phyloP scores from a whole-genome alignment of 2,888 invertebrate species.

The Petrolisthes manimaculis region DNA sequence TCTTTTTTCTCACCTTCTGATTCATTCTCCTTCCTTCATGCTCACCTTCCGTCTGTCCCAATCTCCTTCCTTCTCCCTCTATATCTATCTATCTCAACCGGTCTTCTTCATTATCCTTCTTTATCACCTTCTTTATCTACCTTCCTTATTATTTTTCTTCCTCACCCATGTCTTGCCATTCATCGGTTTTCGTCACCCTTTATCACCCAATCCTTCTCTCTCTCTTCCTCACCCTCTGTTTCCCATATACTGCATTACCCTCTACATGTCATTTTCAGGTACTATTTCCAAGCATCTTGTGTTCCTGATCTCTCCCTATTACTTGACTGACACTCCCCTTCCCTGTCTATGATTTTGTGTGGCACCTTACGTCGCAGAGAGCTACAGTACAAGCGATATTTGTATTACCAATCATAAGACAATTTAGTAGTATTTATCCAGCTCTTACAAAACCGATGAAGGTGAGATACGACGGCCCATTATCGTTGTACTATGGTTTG shows the following conservation, averaged over 20 bases:
- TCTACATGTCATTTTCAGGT: too few relatives aligned
- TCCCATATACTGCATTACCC: not conserved
- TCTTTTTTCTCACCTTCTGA: not conserved
- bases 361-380: too few relatives aligned
- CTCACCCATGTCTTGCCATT: not conserved
- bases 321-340: too few relatives aligned
- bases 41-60: not conserved
- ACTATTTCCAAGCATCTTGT: too few relatives aligned
- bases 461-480: too few relatives aligned
- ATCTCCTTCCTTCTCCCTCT: not conserved
- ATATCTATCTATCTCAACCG: not conserved
- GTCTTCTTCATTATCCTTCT: not conserved
- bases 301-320: too few relatives aligned
- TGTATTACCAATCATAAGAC: too few relatives aligned
- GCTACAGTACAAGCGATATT: too few relatives aligned
- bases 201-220: not conserved
- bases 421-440: too few relatives aligned
- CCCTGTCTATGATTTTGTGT: too few relatives aligned
- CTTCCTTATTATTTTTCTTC: not conserved
- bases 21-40: not conserved
- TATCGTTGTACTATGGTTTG: too few relatives aligned
- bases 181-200: not conserved
- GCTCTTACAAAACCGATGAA: too few relatives aligned
- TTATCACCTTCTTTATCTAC: not conserved
- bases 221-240: not conserved